Conservation (phyloP, 2,113 vertebrate genomes). For the Arothron firmamentum region DNA sequence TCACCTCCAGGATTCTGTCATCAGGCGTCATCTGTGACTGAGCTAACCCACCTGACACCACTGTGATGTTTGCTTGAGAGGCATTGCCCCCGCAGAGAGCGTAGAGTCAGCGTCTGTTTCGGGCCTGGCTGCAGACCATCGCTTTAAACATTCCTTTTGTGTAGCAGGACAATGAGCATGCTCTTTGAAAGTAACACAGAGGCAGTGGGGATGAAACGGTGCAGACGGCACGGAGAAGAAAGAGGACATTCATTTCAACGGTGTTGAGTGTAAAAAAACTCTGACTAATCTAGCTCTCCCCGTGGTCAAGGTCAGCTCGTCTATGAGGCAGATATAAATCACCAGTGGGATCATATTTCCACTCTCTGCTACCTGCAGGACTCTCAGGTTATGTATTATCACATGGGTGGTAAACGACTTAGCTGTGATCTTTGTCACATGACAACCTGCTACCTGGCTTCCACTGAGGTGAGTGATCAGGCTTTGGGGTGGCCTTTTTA, state of each 20-base stretch:
- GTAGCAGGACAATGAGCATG: constrained; percentile 50
- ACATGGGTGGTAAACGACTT: constrained; percentile 49
- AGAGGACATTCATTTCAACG: constrained; percentile 33
- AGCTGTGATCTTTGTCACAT: constrained; percentile 54
- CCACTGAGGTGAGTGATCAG: constrained; percentile 64
- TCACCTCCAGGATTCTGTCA: constrained; percentile 39
- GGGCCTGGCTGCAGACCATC: constrained; percentile 37
- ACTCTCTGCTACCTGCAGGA: constrained; percentile 47
- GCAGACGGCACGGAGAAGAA: constrained; percentile 4
- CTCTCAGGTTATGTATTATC: constrained; percentile 60
- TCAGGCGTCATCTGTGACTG: constrained; percentile 23
- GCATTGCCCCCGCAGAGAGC: constrained; percentile 37
- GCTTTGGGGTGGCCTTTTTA: constrained; percentile 20
- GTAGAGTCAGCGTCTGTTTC: constrained; percentile 45
- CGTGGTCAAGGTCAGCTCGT: constrained; percentile 64
- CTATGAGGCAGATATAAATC: constrained; percentile 68
- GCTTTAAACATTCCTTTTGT: constrained; percentile 61
- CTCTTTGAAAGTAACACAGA: constrained; percentile 25
- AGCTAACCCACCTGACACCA: constrained; percentile 15
- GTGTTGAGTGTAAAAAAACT: constrained; percentile 41
- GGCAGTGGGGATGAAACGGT: constrained; percentile 5
- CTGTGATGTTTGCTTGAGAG: constrained; percentile 33
- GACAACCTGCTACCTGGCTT: constrained; percentile 64
- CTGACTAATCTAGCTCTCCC: constrained; percentile 50
- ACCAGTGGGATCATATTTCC: constrained; percentile 55